A percentile compares a stretch with the other conserved stretches of the same genome.
Conservation (phyloP, 2,113 vertebrate species). For the Muntiacus muntjak region DNA sequence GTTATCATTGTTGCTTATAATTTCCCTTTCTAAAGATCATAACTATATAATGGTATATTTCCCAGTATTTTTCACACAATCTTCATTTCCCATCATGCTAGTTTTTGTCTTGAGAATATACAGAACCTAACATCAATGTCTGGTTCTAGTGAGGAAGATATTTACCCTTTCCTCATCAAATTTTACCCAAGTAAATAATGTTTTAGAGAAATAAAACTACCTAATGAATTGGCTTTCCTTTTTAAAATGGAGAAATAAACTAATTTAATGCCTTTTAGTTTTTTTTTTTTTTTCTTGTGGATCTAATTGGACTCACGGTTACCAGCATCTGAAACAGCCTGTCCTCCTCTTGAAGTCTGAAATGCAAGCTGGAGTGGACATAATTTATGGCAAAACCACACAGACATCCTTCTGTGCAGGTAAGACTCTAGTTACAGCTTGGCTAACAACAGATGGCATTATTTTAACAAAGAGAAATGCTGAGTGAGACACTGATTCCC, state of each 20-base stretch:
- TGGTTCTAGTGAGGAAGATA: neutral
- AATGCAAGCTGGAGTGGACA: neutral
- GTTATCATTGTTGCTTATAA: neutral
- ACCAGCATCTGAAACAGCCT: neutral
- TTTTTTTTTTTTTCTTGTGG: neutral
- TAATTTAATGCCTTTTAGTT: neutral
- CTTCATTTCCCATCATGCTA: neutral
- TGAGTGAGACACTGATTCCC: slow-evolving; percentile 33
- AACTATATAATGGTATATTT: neutral
- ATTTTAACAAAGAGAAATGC: slow-evolving; percentile 53
- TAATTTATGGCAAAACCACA: slow-evolving; percentile 9
- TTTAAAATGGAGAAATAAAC: neutral
- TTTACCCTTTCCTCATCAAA: neutral
- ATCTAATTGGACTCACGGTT: neutral
- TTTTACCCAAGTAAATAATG: neutral
- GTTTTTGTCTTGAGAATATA: neutral
- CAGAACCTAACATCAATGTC: neutral
- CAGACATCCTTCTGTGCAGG: slow-evolving; percentile 27
- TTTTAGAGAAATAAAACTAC: neutral
- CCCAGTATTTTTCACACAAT: neutral
- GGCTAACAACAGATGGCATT: slow-evolving; percentile 54
- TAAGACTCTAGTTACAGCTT: slow-evolving; percentile 31
- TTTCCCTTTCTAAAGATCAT: neutral
- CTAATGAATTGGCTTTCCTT: neutral
- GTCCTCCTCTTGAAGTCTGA: neutral